Conservation (phyloP, 1,140 invertebrate species). For the Macrobrachium nipponense region DNA sequence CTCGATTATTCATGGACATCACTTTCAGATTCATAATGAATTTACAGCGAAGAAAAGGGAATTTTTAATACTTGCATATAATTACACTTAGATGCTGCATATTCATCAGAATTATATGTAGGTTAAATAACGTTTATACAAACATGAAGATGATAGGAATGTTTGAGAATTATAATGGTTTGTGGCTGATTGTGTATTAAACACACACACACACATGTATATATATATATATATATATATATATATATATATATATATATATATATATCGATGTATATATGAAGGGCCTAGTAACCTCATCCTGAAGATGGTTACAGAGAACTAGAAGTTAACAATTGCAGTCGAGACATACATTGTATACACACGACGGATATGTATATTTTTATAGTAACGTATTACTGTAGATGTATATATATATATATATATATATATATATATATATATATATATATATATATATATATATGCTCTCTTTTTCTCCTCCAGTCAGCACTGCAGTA, state of each 20-base stretch:
- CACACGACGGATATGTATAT: too few relatives aligned
- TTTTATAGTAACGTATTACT: neutral
- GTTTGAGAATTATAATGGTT: conserved; percentile 1
- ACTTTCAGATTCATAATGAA: neutral
- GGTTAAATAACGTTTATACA: too few relatives aligned
- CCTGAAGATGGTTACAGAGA: too few relatives aligned
- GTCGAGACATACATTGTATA: too few relatives aligned
- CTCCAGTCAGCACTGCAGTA: too few relatives aligned
- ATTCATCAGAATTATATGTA: too few relatives aligned
- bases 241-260: neutral
- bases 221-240: conserved; percentile 42
- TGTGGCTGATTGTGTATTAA: too few relatives aligned
- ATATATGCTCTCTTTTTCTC: neutral
- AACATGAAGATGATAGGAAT: neutral
- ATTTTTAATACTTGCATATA: neutral
- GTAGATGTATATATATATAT: conserved; percentile 47
- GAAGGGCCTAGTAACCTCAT: too few relatives aligned
- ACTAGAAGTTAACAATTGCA: too few relatives aligned
- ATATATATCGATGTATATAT: too few relatives aligned
- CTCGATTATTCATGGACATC: too few relatives aligned
- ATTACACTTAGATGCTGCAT: too few relatives aligned
- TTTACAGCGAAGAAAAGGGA: neutral
- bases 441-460: conserved; percentile 19
- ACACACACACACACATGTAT: conserved; percentile 29
- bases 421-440: conserved; percentile 39